These are phyloP conservation scores for Drosophila kikkawai DNA, from an alignment of 1,140 invertebrate species.

Conservation along the genomic window DNA sequence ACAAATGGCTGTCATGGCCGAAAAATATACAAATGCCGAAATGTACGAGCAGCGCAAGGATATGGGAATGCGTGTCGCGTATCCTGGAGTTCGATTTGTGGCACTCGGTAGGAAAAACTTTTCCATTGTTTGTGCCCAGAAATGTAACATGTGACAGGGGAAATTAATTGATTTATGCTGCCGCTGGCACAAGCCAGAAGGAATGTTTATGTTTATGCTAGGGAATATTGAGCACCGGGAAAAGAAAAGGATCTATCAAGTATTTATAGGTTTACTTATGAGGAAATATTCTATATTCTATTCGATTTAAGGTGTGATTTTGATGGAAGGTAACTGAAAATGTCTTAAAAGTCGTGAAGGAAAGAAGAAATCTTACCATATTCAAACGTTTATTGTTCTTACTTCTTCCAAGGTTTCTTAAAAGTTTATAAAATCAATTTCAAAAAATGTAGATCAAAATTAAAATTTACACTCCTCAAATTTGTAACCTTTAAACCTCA, in stretches of 20 bases:
- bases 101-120: slow-evolving; percentile 27
- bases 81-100: slow-evolving; percentile 43
- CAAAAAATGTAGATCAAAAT: too few relatives aligned
- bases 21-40: slow-evolving; percentile 35
- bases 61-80: slow-evolving; percentile 17
- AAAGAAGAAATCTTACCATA: too few relatives aligned
- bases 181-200: slow-evolving; percentile 19
- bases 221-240: slow-evolving; percentile 1
- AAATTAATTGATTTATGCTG: slow-evolving; percentile 80
- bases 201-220: slow-evolving; percentile 39
- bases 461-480: too few relatives aligned
- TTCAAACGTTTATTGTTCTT: too few relatives aligned
- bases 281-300: neutral
- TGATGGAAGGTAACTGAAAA: too few relatives aligned
- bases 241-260: slow-evolving; percentile 6
- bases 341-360: too few relatives aligned
- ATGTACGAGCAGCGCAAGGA: neutral
- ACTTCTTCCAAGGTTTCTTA: too few relatives aligned
- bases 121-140: slow-evolving; percentile 59
- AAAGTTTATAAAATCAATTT: too few relatives aligned
- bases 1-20: slow-evolving; percentile 58
- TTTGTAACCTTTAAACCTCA: neutral
- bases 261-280: neutral
- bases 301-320: too few relatives aligned
- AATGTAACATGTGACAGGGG: slow-evolving; percentile 71